Evolutionary conservation across 2,113 vertebrate species (phyloP).

Genomic region (Ondatra zibethicus): DNA sequence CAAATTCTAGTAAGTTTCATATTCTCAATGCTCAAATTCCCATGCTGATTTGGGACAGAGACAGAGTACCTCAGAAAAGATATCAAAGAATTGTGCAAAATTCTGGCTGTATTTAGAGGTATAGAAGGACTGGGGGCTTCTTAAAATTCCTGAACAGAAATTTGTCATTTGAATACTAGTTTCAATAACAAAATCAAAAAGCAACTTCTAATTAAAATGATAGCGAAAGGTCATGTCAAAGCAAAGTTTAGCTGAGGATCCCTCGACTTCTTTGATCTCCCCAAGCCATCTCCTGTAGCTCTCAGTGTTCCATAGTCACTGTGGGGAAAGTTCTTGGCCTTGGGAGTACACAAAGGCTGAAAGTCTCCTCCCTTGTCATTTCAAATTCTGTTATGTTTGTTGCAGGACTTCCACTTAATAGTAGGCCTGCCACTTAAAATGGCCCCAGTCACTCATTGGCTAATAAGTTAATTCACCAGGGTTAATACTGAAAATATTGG

Average conservation of each 20-base stretch:
- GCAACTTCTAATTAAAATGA: neutral
- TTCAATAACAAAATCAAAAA: neutral
- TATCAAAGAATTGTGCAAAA: neutral
- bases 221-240: neutral
- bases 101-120: neutral
- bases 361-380: neutral
- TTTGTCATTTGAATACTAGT: neutral
- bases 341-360: neutral
- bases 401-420: too few relatives aligned
- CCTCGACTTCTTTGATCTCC: neutral
- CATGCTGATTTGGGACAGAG: neutral
- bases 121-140: neutral
- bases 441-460: neutral
- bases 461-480: neutral
- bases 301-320: neutral
- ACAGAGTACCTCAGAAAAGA: neutral
- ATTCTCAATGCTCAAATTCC: neutral
- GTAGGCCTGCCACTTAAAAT: neutral
- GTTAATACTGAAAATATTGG: neutral
- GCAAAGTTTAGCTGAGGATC: neutral
- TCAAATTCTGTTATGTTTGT: neutral
- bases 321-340: too few relatives aligned
- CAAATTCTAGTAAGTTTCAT: neutral
- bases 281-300: neutral
- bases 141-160: neutral